A percentile compares a stretch with the other conserved stretches of the same genome.
Conservation (phyloP, 2,797 vertebrate species). For the Diplodus puntazzo region DNA sequence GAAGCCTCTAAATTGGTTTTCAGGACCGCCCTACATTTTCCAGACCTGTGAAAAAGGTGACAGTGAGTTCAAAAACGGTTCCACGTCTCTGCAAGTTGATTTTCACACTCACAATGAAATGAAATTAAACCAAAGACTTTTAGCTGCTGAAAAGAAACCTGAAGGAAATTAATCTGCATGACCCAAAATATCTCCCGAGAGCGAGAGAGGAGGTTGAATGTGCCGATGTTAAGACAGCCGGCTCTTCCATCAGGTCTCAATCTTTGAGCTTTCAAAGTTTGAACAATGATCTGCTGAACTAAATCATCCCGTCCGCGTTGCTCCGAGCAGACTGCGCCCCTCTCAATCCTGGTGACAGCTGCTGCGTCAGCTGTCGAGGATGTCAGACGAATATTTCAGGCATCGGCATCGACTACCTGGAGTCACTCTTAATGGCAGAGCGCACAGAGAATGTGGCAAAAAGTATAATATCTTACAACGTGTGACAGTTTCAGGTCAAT, state of each 20-base stretch:
- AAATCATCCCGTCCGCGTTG: not conserved
- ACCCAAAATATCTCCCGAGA: not conserved
- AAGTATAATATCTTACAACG: not conserved
- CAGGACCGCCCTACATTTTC: not conserved
- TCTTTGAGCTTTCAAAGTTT: not conserved
- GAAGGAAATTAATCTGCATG: no score
- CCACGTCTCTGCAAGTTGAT: not conserved
- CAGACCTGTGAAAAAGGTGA: not conserved
- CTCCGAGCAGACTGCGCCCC: conserved; percentile 2
- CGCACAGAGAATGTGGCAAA: not conserved
- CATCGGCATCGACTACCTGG: not conserved
- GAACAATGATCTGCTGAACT: not conserved
- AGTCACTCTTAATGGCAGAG: conserved; percentile 1
- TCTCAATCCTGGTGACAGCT: conserved; percentile 41
- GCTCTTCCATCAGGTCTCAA: not conserved
- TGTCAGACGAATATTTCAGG: conserved; percentile 24
- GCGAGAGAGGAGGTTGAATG: not conserved
- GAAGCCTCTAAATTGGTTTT: no score
- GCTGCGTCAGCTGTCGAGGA: conserved; percentile 33
- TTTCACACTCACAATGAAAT: not conserved
- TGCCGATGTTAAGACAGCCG: not conserved
- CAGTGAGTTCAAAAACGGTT: not conserved
- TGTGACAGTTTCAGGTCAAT: conserved; percentile 33
- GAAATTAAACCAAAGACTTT: no score
- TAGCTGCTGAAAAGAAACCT: no score